Base-by-base conservation (phyloP, 2,797 vertebrate species). In the Fratercula arctica region DNA sequence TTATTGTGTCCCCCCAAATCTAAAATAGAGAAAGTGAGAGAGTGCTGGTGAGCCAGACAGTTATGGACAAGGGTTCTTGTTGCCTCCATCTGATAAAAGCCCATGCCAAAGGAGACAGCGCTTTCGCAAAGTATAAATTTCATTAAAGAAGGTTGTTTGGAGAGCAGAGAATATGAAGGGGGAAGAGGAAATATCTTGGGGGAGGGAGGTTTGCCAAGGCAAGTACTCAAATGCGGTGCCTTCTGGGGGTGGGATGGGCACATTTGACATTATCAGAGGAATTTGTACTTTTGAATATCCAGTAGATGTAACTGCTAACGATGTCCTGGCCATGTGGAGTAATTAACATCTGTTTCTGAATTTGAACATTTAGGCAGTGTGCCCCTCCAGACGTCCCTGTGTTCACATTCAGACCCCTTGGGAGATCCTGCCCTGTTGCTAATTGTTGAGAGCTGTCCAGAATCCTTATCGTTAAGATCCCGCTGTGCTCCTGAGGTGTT, bases 301-400 rank as follows among this genome's bases (percentile, higher is more conserved):
- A 78, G 94, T 43, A 43, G 77, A 26, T 90, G 84, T 88, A 89
- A 43, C 59, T 90, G 90, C 92, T 96, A 77, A 87, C 2, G 64
- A 77, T 76, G 83, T 63, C 81, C 74, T 75, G 83, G 74, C 78
- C 45, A 13, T 13, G 61, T 5, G 2, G 60, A 29, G 86, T 89
- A 89, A 93, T 93, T 82, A 94, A 90, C 77, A 77, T 82, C 91
- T 96, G 67, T 88, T 89, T 85, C 85, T 95, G 80, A 94, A 31
- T 94, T 94, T 94, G 80, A 93, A 87, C 84, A 92, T 63, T 51
- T 86, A 80, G 93, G 95, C 80, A 64, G 70, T 2, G 93, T 73
- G 93, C 31, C 75, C 91, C 33, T 57, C 64, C 84, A 75, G 94
- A 68, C 93, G 31, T 50, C 60, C 8, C 57, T 35, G 39, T 4